A percentile compares a stretch with the other conserved stretches of the same genome.
phyloP scores from a whole-genome alignment of 2,797 vertebrate species.

The Echeneis naucrates region DNA sequence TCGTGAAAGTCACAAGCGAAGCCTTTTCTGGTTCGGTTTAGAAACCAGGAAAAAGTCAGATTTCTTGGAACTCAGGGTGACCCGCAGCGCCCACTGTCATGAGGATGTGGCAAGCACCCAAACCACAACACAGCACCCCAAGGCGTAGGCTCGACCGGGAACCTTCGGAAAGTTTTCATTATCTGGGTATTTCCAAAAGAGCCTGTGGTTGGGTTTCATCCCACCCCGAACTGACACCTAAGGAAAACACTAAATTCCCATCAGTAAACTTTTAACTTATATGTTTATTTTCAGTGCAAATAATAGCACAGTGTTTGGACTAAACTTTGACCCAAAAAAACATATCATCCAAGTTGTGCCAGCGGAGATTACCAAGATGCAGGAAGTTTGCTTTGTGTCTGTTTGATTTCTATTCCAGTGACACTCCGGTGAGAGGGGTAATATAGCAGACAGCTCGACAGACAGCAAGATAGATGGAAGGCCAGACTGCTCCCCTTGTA shows the following conservation, averaged over 20 bases:
- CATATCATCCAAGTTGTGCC: constrained; percentile 25
- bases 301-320: constrained; percentile 14
- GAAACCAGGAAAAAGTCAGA: constrained; percentile 10
- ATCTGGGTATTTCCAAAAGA: constrained; percentile 55
- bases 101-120: constrained; percentile 40
- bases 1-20: constrained; percentile 41
- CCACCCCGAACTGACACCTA: constrained; percentile 35
- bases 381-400: constrained; percentile 67
- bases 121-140: constrained; percentile 53
- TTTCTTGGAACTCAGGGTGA: constrained; percentile 49
- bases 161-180: constrained; percentile 62
- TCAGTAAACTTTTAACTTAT: constrained; percentile 28
- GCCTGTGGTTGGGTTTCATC: constrained; percentile 38
- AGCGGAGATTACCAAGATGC: constrained; percentile 48
- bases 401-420: constrained; percentile 72
- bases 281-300: constrained; percentile 9
- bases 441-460: constrained; percentile 74
- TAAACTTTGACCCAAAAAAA: constrained; percentile 38
- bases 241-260: constrained; percentile 54
- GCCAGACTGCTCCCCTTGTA: constrained; percentile 79
- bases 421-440: constrained; percentile 62
- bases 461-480: constrained; percentile 78
- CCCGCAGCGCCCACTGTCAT: constrained; percentile 49
- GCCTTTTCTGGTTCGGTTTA: constrained; percentile 15
- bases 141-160: constrained; percentile 44